Conservation (phyloP, 1,140 invertebrate genomes). For the Ladona fulva region DNA sequence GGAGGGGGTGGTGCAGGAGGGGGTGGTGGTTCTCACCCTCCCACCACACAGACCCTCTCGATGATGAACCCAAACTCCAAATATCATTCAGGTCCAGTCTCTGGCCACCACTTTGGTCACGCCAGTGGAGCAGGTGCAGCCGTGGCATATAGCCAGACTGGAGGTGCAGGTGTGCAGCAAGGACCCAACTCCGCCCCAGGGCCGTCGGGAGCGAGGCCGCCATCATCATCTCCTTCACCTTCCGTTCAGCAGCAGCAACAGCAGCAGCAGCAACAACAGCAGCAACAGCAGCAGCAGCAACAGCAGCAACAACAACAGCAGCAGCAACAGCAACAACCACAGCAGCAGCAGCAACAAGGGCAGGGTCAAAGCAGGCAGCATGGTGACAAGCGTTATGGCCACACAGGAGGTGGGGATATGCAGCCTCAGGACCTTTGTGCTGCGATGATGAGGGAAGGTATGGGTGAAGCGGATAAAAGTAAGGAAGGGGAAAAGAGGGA, state of each 20-base stretch:
- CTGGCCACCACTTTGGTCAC: conserved; percentile 12
- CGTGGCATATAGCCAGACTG: conserved; percentile 9
- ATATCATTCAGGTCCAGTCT: conserved; percentile 12
- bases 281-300: conserved; percentile 16
- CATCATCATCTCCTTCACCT: conserved; percentile 16
- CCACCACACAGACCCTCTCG: conserved; percentile 10
- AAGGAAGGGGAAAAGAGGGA: conserved; percentile 37
- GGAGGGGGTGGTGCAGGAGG: neutral
- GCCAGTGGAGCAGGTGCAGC: neutral
- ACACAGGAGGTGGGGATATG: conserved; percentile 16
- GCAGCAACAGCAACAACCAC: conserved; percentile 13
- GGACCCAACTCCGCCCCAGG: conserved; percentile 1
- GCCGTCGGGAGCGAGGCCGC: neutral
- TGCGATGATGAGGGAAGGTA: conserved; percentile 19
- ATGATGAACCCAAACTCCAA: conserved; percentile 16
- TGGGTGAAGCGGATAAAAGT: conserved; percentile 17
- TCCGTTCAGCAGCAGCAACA: conserved; percentile 15
- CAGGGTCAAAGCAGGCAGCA: conserved; percentile 13
- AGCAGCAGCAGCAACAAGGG: conserved; percentile 15
- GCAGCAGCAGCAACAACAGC: conserved; percentile 2
- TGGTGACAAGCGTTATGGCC: conserved; percentile 17
- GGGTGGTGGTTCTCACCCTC: neutral
- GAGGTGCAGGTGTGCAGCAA: neutral
- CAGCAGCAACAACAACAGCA: conserved; percentile 15
- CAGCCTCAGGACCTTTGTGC: conserved; percentile 23